Evolutionary conservation across 2,888 invertebrate genomes (phyloP).

Genomic region (Plutella xylostella): DNA sequence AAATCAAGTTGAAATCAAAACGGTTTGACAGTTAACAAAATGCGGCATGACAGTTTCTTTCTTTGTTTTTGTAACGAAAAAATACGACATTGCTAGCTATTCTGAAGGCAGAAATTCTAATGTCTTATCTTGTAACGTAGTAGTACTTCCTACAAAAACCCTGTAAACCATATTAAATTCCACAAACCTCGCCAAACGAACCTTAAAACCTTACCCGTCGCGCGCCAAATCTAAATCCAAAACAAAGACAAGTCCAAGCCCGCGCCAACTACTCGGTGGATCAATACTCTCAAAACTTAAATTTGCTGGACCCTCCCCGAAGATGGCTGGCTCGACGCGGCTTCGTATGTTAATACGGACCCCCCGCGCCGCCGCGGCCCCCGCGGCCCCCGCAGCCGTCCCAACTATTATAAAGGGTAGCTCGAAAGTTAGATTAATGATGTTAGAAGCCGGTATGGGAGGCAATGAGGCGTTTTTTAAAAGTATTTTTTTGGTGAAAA

Average conservation of each 20-base stretch:
- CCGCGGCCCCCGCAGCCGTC: constrained; percentile 44
- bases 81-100: no score
- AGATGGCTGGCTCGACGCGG: constrained; percentile 56
- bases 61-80: no score
- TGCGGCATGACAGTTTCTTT: no score
- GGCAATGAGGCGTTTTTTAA: no score
- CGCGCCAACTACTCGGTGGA: constrained; percentile 38
- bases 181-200: background rate
- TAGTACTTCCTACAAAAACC: no score
- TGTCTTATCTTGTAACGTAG: no score
- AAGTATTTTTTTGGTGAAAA: no score
- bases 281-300: constrained; percentile 68
- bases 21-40: no score
- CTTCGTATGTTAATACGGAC: constrained; percentile 66
- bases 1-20: no score
- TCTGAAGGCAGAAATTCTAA: no score
- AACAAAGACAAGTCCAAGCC: constrained; percentile 13
- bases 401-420: constrained; percentile 71
- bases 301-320: constrained; percentile 48
- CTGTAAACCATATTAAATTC: no score
- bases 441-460: constrained; percentile 70
- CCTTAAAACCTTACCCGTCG: background rate
- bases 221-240: constrained; percentile 11
- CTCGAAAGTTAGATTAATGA: constrained; percentile 72
- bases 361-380: constrained; percentile 26